Evolutionary conservation across 2,888 invertebrate species (phyloP).

Genomic region (Euplexia lucipara): DNA sequence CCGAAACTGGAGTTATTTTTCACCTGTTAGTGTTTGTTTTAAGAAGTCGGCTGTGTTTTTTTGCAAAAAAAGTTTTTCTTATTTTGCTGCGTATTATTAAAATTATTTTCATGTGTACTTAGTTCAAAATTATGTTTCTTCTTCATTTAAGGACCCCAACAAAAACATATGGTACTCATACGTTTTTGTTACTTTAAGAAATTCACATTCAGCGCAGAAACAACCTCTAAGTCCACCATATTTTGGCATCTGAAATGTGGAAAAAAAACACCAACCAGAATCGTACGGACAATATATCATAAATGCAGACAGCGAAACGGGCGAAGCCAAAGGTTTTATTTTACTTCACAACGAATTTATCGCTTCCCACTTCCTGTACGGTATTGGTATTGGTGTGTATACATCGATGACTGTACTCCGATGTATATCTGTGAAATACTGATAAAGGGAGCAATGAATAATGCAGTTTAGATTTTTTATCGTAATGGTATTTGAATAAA

Average conservation of each 20-base stretch:
- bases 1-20: too few species aligned
- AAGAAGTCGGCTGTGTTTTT: too few species aligned
- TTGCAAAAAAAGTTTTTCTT: too few species aligned
- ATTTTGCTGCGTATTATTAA: too few species aligned
- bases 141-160: not conserved
- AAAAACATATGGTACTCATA: too few species aligned
- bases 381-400: constrained; percentile 66
- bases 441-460: constrained; percentile 61
- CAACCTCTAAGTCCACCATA: constrained; percentile 20
- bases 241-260: constrained; percentile 49
- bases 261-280: constrained; percentile 51
- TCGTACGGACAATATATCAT: constrained; percentile 75
- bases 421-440: constrained; percentile 68
- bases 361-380: constrained; percentile 78
- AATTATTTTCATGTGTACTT: too few species aligned
- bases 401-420: constrained; percentile 67
- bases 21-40: too few species aligned
- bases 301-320: constrained; percentile 79
- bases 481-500: constrained; percentile 40
- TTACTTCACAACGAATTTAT: constrained; percentile 83
- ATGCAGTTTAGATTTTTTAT: constrained; percentile 55
- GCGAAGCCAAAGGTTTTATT: constrained; percentile 80
- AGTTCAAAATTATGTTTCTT: too few species aligned
- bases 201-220: not conserved
- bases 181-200: not conserved